These are phyloP conservation scores for Caligus rogercresseyi DNA, from an alignment of 1,140 invertebrate genomes.

Conservation along the genomic window DNA sequence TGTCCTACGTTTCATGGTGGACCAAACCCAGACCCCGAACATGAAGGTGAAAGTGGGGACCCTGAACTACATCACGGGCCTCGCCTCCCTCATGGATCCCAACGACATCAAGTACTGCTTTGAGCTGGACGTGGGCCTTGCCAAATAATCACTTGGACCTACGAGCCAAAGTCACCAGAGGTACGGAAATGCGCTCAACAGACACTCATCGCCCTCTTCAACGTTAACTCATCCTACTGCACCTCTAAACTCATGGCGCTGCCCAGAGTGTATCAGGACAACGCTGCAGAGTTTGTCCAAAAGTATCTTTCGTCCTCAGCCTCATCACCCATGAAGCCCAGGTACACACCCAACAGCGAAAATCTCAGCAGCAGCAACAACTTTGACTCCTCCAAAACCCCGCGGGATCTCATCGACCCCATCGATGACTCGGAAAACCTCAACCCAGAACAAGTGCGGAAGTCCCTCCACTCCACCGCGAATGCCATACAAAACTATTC, in stretches of 20 bases:
- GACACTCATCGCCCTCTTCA: slow-evolving; percentile 66
- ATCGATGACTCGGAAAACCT: slow-evolving; percentile 44
- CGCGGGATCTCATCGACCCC: slow-evolving; percentile 25
- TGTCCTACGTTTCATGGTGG: slow-evolving; percentile 56
- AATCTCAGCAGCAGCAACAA: slow-evolving; percentile 22
- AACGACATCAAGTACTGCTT: slow-evolving; percentile 23
- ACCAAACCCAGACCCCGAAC: slow-evolving; percentile 75
- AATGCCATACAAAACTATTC: slow-evolving; percentile 81
- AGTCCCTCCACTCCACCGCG: slow-evolving; percentile 68
- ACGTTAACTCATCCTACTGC: slow-evolving; percentile 56
- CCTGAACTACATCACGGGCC: background rate
- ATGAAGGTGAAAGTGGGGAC: slow-evolving; percentile 46
- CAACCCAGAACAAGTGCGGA: slow-evolving; percentile 67
- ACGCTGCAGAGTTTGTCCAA: slow-evolving; percentile 62
- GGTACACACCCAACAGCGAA: slow-evolving; percentile 24
- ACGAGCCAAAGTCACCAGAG: slow-evolving; percentile 43
- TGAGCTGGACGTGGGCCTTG: slow-evolving; percentile 33
- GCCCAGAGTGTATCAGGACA: slow-evolving; percentile 48
- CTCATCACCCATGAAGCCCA: slow-evolving; percentile 24
- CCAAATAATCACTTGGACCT: slow-evolving; percentile 36
- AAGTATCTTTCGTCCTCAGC: slow-evolving; percentile 45
- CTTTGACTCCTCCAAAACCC: slow-evolving; percentile 20
- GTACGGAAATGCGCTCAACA: slow-evolving; percentile 55
- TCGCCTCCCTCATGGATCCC: background rate
- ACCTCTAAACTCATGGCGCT: slow-evolving; percentile 62